Percentiles rank a stretch among this genome's conserved stretches.
These are phyloP conservation scores for Etheostoma spectabile DNA, from an alignment of 2,113 vertebrate species.

Conservation along the genomic window DNA sequence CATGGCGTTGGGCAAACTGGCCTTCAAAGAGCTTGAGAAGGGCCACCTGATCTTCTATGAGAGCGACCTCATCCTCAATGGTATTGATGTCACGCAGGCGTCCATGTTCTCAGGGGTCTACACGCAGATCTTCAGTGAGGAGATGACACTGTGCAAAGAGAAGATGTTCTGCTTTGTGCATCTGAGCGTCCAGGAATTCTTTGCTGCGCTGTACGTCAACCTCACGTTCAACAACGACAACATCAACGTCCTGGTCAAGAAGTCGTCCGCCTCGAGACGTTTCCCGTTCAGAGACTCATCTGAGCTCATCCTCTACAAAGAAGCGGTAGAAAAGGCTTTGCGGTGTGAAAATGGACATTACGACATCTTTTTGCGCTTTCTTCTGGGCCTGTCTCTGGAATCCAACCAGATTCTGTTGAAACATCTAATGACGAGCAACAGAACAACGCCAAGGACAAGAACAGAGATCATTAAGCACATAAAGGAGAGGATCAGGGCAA, in stretches of 20 bases:
- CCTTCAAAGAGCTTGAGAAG: conserved; percentile 68
- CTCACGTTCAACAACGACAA: conserved; percentile 74
- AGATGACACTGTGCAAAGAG: conserved; percentile 51
- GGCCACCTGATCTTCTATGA: conserved; percentile 75
- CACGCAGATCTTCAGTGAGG: conserved; percentile 73
- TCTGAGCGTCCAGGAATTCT: conserved; percentile 76
- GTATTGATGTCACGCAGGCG: conserved; percentile 47
- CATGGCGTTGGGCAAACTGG: conserved; percentile 67
- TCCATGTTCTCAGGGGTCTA: conserved; percentile 74
- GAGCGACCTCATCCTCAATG: conserved; percentile 54
- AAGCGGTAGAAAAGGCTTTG: conserved; percentile 67
- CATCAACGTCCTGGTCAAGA: conserved; percentile 63
- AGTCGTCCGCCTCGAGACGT: conserved; percentile 12
- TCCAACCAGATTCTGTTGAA: conserved; percentile 61
- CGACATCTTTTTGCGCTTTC: conserved; percentile 78
- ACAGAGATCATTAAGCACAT: conserved; percentile 61
- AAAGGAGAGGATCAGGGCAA: conserved; percentile 64
- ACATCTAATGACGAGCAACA: conserved; percentile 58
- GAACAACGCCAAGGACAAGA: conserved; percentile 48
- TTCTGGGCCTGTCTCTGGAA: conserved; percentile 74
- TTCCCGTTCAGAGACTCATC: conserved; percentile 43
- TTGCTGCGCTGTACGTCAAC: conserved; percentile 72
- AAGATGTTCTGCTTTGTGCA: conserved; percentile 77
- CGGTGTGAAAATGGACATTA: conserved; percentile 53
- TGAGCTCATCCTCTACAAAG: conserved; percentile 69